Percentiles rank a stretch among this genome's conserved stretches.
phyloP scores from a whole-genome alignment of 2,113 vertebrate genomes.

The Menura novaehollandiae region DNA sequence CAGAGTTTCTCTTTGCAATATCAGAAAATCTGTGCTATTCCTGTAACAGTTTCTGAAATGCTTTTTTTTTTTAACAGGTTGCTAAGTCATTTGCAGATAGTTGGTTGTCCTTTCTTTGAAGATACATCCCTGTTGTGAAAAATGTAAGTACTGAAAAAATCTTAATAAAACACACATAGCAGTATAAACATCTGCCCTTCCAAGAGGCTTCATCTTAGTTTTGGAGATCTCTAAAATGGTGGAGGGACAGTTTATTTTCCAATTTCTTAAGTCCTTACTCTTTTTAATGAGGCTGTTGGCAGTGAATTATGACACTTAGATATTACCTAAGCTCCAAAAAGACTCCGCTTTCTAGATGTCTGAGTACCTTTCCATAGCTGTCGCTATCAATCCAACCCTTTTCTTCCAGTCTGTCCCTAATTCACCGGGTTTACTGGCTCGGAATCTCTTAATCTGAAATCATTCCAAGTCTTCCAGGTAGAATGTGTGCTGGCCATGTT shows the following conservation, averaged over 20 bases:
- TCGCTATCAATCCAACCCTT: background rate
- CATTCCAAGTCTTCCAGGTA: background rate
- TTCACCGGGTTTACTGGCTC: background rate
- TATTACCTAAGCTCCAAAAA: background rate
- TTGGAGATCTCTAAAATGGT: background rate
- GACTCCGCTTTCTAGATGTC: background rate
- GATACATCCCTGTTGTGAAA: background rate
- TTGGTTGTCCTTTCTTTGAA: background rate
- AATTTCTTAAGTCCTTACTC: background rate
- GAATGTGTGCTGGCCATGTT: accelerated
- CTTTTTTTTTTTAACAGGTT: background rate
- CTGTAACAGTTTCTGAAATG: background rate
- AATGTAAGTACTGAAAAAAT: background rate
- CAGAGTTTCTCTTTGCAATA: background rate
- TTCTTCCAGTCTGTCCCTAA: background rate
- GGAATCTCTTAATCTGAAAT: background rate
- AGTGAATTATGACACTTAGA: background rate
- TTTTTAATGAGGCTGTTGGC: background rate
- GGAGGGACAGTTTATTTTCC: background rate
- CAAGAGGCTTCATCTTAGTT: background rate
- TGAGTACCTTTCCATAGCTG: background rate
- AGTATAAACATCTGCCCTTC: background rate
- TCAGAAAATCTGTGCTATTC: background rate
- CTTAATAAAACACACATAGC: background rate
- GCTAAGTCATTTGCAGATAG: background rate